Percentiles rank a stretch among this genome's conserved stretches.
Evolutionary conservation across 1,140 invertebrate species (phyloP).

Genomic region (Panagrolaimus sp.): DNA sequence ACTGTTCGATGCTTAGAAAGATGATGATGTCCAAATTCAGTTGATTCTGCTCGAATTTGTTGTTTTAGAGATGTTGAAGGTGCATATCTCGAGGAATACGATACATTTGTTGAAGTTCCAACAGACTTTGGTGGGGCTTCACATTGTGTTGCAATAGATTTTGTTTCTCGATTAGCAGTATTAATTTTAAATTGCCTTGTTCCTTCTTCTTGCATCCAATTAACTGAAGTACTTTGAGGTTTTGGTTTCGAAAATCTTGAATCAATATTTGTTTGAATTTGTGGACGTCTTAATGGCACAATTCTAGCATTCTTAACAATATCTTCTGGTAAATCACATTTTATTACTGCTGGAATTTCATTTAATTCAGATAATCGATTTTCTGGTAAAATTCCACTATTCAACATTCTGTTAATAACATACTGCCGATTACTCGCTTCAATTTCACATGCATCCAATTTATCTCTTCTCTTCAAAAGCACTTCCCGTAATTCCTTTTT

Average conservation of each 20-base stretch:
- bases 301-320: conserved; percentile 38
- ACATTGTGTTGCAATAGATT: conserved; percentile 21
- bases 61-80: not conserved
- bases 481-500: conserved; percentile 56
- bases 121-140: conserved; percentile 7
- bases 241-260: conserved; percentile 1
- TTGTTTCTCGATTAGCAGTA: conserved; percentile 3
- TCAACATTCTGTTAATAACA: conserved; percentile 47
- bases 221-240: no score
- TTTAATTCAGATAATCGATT: conserved; percentile 16
- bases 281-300: conserved; percentile 20
- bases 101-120: not conserved
- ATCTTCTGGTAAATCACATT: conserved; percentile 43
- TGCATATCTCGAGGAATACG: not conserved
- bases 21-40: not conserved
- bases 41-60: conserved; percentile 5
- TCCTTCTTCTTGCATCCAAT: conserved; percentile 25
- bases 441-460: conserved; percentile 52
- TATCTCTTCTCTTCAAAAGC: conserved; percentile 34
- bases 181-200: conserved; percentile 24
- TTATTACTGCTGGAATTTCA: conserved; percentile 33
- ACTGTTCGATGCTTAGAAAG: conserved; percentile 3
- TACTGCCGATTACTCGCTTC: conserved; percentile 58
- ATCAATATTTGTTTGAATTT: not conserved
- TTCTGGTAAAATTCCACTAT: conserved; percentile 50